Evolutionary conservation across 2,888 invertebrate genomes (phyloP).

Genomic region (Chouioia cunea): DNA sequence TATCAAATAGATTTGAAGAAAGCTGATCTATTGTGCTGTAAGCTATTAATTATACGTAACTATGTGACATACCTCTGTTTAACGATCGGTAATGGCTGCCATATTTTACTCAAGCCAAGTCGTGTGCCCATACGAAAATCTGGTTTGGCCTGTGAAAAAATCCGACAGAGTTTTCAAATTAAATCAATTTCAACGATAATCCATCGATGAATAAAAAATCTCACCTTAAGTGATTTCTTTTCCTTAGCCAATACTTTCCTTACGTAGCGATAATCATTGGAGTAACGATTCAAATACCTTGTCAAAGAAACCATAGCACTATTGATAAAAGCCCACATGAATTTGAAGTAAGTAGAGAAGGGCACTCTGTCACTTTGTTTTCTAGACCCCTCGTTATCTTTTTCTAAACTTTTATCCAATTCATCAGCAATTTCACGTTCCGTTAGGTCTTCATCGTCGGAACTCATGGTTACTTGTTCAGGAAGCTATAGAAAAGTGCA

Average conservation of each 20-base stretch:
- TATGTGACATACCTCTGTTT: conserved; percentile 59
- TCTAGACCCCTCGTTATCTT: conserved; percentile 51
- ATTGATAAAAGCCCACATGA: conserved; percentile 79
- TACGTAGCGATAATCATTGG: conserved; percentile 95
- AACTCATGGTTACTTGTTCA: conserved; percentile 33
- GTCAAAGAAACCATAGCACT: conserved; percentile 87
- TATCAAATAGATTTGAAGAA: conserved; percentile 32
- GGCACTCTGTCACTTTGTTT: conserved; percentile 67
- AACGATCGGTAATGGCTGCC: conserved; percentile 69
- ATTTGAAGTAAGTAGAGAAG: conserved; percentile 71
- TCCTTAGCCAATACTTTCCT: conserved; percentile 89
- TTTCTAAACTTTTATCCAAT: conserved; percentile 68
- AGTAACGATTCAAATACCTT: conserved; percentile 85
- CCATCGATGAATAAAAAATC: conserved; percentile 24
- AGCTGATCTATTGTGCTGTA: conserved; percentile 18
- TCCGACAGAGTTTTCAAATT: conserved; percentile 29
- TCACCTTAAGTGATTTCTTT: conserved; percentile 88
- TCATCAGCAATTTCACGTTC: conserved; percentile 44
- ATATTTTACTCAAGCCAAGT: conserved; percentile 77
- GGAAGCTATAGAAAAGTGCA: conserved; percentile 15
- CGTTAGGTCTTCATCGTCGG: conserved; percentile 51
- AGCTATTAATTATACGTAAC: conserved; percentile 10
- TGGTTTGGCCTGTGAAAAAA: conserved; percentile 75
- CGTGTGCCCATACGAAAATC: conserved; percentile 78
- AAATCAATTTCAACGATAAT: conserved; percentile 5